Evolutionary conservation across 2,797 vertebrate species (phyloP).

Genomic region (Cyprinodon diabolis): DNA sequence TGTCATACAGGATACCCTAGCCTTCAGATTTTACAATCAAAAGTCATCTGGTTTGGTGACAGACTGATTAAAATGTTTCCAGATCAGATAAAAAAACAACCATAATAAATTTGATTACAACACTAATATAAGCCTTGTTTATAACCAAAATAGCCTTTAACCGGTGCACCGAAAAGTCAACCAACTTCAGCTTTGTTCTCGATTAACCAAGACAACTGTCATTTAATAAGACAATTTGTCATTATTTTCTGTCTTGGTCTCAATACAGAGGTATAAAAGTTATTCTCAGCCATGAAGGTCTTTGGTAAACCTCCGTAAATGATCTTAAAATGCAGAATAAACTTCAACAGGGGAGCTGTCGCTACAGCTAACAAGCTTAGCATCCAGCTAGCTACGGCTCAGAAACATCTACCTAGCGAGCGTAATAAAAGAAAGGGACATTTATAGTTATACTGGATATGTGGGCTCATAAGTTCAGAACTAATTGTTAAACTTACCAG

Average conservation of each 20-base stretch:
- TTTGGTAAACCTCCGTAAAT: constrained; percentile 5
- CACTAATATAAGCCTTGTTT: too few relatives aligned
- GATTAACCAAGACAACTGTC: not conserved
- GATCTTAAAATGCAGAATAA: not conserved
- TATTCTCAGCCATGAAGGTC: accelerated
- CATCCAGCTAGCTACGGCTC: constrained; percentile 56
- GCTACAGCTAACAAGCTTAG: constrained; percentile 60
- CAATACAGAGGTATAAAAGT: accelerated
- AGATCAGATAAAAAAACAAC: too few relatives aligned
- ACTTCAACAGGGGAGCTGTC: constrained; percentile 5
- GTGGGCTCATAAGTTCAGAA: accelerated
- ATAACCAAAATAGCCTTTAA: too few relatives aligned
- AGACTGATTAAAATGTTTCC: too few relatives aligned
- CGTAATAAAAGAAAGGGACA: constrained; percentile 1
- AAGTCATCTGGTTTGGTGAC: too few relatives aligned
- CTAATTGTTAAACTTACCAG: constrained; percentile 52
- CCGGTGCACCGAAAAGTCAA: not conserved
- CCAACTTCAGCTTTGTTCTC: not conserved
- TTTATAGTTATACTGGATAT: not conserved
- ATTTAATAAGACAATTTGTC: accelerated
- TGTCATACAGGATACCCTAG: too few relatives aligned
- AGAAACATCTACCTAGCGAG: constrained; percentile 49
- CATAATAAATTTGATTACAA: too few relatives aligned
- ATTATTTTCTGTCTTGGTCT: accelerated
- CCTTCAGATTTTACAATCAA: too few relatives aligned